Evolutionary conservation across 2,888 invertebrate species (phyloP).

Genomic region (Clostera curtula): DNA sequence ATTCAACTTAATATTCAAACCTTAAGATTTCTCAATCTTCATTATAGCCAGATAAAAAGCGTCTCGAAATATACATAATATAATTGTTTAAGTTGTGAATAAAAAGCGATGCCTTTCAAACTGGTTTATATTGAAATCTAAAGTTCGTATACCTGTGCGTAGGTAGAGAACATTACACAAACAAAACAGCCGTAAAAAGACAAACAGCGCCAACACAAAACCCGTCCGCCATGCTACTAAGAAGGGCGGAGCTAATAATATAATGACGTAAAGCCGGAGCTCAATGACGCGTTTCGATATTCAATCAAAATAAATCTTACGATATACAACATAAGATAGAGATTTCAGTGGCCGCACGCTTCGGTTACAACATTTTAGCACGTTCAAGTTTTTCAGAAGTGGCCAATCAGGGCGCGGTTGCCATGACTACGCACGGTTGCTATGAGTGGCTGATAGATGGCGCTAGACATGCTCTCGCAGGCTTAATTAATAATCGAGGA

Average conservation of each 20-base stretch:
- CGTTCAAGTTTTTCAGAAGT: conserved; percentile 35
- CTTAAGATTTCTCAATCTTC: too few species aligned
- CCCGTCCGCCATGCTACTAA: conserved; percentile 61
- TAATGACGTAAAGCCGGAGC: conserved; percentile 21
- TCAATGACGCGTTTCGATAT: conserved; percentile 18
- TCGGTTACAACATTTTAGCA: conserved; percentile 36
- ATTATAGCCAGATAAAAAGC: too few species aligned
- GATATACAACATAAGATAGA: conserved; percentile 27
- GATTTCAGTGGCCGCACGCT: conserved; percentile 32
- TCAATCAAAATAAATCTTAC: conserved; percentile 39
- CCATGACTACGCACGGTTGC: conserved; percentile 49
- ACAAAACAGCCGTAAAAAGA: conserved; percentile 52
- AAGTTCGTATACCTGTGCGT: not conserved
- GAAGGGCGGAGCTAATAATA: conserved; percentile 67
- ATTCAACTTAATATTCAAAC: too few species aligned
- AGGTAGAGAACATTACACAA: conserved; percentile 17
- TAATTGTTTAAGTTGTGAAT: too few species aligned
- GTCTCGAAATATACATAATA: too few species aligned
- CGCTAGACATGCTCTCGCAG: conserved; percentile 24
- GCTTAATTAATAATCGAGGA: conserved; percentile 16
- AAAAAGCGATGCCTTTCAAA: too few species aligned
- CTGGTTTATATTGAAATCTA: too few species aligned
- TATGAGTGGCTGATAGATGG: conserved; percentile 48
- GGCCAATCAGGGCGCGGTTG: conserved; percentile 67
- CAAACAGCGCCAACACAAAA: conserved; percentile 37